phyloP scores from a whole-genome alignment of 2,113 vertebrate genomes.

The Callionymus lyra region DNA sequence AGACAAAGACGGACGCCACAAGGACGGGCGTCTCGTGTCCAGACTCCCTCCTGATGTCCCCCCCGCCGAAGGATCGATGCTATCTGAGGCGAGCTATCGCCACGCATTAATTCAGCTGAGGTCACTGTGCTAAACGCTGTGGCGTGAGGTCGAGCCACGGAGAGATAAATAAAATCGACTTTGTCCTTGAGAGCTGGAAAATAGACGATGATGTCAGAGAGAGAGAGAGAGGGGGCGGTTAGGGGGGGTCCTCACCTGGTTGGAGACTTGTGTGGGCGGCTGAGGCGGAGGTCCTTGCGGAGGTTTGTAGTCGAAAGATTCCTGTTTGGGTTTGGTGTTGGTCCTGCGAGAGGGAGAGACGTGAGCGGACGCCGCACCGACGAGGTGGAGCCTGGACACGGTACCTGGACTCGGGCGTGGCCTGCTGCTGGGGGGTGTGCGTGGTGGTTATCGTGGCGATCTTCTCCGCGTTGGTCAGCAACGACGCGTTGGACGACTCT shows the following conservation, averaged over 20 bases:
- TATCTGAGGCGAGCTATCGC: slow-evolving; percentile 50
- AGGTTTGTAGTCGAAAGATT: slow-evolving; percentile 86
- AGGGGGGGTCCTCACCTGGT: slow-evolving; percentile 51
- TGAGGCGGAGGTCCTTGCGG: slow-evolving; percentile 67
- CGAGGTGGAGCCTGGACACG: slow-evolving; percentile 5
- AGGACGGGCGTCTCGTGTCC: slow-evolving; percentile 44
- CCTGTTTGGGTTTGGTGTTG: slow-evolving; percentile 95
- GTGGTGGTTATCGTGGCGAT: slow-evolving; percentile 98
- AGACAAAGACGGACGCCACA: slow-evolving; percentile 18
- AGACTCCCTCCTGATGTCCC: slow-evolving; percentile 40
- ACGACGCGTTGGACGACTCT: slow-evolving; percentile 94
- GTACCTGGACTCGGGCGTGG: slow-evolving; percentile 84
- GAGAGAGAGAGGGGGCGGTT: slow-evolving; percentile 1
- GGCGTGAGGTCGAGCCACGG: slow-evolving; percentile 1
- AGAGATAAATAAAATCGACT: slow-evolving; percentile 16
- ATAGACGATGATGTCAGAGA: too few relatives aligned
- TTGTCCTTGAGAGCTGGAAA: slow-evolving; percentile 29
- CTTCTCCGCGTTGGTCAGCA: slow-evolving; percentile 99
- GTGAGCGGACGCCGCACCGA: not conserved
- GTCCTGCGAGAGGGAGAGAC: slow-evolving; percentile 60
- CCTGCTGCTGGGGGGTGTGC: slow-evolving; percentile 84
- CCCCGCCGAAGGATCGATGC: slow-evolving; percentile 48
- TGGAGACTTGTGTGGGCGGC: slow-evolving; percentile 51
- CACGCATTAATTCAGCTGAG: slow-evolving; percentile 45
- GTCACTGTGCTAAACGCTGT: not conserved